Evolutionary conservation across 2,888 invertebrate species (phyloP).

Genomic region (Andrena chrysosceles): DNA sequence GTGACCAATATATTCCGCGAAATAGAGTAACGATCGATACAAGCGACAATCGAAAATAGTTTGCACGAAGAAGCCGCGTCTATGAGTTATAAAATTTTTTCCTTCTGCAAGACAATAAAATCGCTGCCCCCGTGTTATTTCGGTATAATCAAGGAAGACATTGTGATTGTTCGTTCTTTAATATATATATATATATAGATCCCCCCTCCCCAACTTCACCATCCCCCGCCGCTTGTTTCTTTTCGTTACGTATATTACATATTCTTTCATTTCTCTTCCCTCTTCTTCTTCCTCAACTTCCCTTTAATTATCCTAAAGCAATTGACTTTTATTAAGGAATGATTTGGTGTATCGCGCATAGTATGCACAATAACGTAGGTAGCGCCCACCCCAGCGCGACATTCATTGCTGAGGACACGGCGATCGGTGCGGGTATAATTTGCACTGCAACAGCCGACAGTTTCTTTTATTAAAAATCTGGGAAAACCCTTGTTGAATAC

Average conservation of each 20-base stretch:
- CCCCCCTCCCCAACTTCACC: slow-evolving; percentile 31
- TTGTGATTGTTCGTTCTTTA: slow-evolving; percentile 75
- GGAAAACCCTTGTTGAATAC: not conserved
- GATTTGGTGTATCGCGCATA: slow-evolving; percentile 77
- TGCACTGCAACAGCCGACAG: slow-evolving; percentile 73
- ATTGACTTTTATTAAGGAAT: slow-evolving; percentile 83
- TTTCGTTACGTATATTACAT: slow-evolving; percentile 46
- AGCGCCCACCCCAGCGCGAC: slow-evolving; percentile 72
- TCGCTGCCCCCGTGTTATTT: slow-evolving; percentile 74
- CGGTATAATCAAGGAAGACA: slow-evolving; percentile 76
- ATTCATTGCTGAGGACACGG: slow-evolving; percentile 73
- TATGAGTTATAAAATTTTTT: slow-evolving; percentile 71
- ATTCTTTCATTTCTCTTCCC: slow-evolving; percentile 9
- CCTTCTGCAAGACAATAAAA: slow-evolving; percentile 72
- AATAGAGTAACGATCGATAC: slow-evolving; percentile 67
- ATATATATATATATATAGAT: slow-evolving; percentile 50
- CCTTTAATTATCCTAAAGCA: slow-evolving; percentile 79
- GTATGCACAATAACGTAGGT: slow-evolving; percentile 74
- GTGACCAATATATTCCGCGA: slow-evolving; percentile 58
- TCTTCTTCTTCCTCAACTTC: not conserved
- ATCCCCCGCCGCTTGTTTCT: slow-evolving; percentile 27
- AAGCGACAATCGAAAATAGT: slow-evolving; percentile 74
- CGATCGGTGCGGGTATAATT: slow-evolving; percentile 71
- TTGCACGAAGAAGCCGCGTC: slow-evolving; percentile 74
- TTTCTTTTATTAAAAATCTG: not conserved